Evolutionary conservation across 2,888 invertebrate genomes (phyloP), one percentile per base, ranked within the genome.

Genomic region (Heliconius aoede): DNA sequence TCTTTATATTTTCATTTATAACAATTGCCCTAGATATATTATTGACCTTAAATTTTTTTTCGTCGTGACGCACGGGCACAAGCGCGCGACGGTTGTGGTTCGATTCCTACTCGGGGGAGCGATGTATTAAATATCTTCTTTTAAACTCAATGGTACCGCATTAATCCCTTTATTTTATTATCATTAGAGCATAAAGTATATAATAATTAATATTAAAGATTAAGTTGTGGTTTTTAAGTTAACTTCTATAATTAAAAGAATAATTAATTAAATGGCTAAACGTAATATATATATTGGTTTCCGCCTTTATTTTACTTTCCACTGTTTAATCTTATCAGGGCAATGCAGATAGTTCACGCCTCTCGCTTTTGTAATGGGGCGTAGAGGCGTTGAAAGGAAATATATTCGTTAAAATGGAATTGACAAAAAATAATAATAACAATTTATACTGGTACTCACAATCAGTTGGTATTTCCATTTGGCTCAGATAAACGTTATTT

Each of bases 381-480:
- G 28, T 30, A 18, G 18, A 36, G 24, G 15, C 32, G 11, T 32
- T 5, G 36, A 21, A 62, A 8, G 9, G n/a, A 65, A 40, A 36
- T 65, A 26, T 11, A 58, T 28, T 51, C 9, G 24, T 36, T 30
- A 62, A 75, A 28, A 71, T 28, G 1, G 5, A 4, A 46, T 28
- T 71, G 62, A 60, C 36, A 26, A 62, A 36, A 55, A 68, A 32
- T n/a, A n/a, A 28, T 64, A 24, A n/a, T 30, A 36, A 1, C 24
- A 46, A 60, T 36, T 9, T 46, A 36, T 26, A 21, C 40, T 72
- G 9, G 9, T 75, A 40, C 36, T 71, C n/a, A 46, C 40, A 69
- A 76, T 76, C 55, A 64, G n/a, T 4, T 62, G 75, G 64, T 55
- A 58, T 64, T 72, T 64, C 71, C 75, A 51, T 32, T 61, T 60